Evolutionary conservation across 2,888 invertebrate genomes (phyloP), one percentile per base, ranked within the genome.

Genomic region (Drosophila ezoana): DNA sequence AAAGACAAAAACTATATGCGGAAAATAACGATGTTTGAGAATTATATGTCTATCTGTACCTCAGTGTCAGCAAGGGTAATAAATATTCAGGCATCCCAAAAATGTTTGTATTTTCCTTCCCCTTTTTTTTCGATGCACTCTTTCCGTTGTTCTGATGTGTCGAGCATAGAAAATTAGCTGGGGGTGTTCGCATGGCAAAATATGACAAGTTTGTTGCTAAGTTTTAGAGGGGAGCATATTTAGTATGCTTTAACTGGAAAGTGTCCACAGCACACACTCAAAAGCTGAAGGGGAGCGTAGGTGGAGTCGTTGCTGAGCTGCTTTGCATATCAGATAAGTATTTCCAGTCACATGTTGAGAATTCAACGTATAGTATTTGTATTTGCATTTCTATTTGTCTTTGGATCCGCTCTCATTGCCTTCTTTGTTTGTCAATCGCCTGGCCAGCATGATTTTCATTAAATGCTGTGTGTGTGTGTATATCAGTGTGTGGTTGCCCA

Each of bases 371-470:
- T 33, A 28, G 68, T 52, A 38, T 58, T 52, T 67, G 67, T 37
- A 38, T 38, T 52, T 56, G 45, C 13, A 28, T 69, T 44, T 61
- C 4, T 62, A 52, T 56, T 70, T 70, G 53, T 69, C 18, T 62
- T 71, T 48, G 62, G 44, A 51, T 40, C 43, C 54, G 56, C 16
- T 37, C 32, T 35, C 43, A 37, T 52, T 67, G 41, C 45, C 13
- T 38, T 41, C 32, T 52, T 48, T 71, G 56, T 70, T 70, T 62
- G 70, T 32, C 62, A 49, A 71, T 53, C 58, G 52, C 28, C 45
- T 54, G 57, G 58, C 40, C 58, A 58, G 72, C 64, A 64, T 58
- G 54, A 59, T 72, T 59, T 64, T 71, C 71, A 71, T 72, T 71
- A 71, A 58, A 43, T 47, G 56, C 37, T 47, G 37, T 18, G 44